phyloP scores from a whole-genome alignment of 2,888 invertebrate genomes.

The Alloplasta piceator region DNA sequence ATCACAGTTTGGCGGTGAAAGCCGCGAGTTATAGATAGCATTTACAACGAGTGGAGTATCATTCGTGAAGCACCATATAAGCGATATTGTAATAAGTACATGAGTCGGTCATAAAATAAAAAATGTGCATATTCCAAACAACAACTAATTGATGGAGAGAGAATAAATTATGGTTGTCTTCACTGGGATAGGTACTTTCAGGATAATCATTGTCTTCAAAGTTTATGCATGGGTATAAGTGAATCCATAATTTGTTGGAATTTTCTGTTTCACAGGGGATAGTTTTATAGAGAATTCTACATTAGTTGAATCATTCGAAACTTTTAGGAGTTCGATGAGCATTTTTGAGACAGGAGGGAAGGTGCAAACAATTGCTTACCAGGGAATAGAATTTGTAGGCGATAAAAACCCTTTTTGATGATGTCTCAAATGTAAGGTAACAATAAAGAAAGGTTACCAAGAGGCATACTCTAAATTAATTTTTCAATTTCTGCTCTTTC shows the following conservation, averaged over 20 bases:
- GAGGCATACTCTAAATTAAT: no score
- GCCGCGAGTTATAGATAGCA: conserved; percentile 28
- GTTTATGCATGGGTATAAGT: neutral
- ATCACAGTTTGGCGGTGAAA: conserved; percentile 48
- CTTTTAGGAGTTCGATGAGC: no score
- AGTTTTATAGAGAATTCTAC: neutral
- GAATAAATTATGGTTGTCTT: conserved; percentile 4
- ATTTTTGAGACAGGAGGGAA: no score
- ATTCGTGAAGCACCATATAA: conserved; percentile 6
- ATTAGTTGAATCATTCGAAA: no score
- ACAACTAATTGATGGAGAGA: conserved; percentile 4
- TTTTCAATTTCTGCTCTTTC: no score
- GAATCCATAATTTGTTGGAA: neutral
- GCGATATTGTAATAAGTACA: neutral
- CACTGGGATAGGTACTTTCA: conserved; percentile 16
- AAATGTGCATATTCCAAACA: conserved; percentile 17
- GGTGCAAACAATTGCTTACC: no score
- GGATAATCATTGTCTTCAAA: conserved; percentile 1
- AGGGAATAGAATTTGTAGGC: no score
- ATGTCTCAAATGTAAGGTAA: no score
- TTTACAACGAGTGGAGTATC: conserved; percentile 30
- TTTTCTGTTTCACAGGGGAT: no score
- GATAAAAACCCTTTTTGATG: no score
- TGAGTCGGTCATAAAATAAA: conserved; percentile 30
- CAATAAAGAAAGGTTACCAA: no score